These are phyloP conservation scores for Sula dactylatra DNA, from an alignment of 2,113 vertebrate species.

Conservation along the genomic window DNA sequence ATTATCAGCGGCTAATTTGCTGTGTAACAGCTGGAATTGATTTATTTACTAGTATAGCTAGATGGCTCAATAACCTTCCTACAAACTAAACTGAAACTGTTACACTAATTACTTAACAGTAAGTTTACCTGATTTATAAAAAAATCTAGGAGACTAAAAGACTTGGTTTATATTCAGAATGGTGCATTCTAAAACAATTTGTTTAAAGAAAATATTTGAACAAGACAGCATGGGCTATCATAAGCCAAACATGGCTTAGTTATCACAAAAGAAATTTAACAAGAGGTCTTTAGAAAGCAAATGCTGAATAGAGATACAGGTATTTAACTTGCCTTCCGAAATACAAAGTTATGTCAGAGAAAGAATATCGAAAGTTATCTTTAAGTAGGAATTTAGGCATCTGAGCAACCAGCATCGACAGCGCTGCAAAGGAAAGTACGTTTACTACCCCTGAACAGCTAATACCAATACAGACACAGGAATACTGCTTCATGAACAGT, in stretches of 20 bases:
- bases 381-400: not conserved
- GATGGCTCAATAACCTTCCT: not conserved
- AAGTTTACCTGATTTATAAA: not conserved
- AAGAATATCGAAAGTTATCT: not conserved
- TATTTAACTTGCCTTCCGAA: not conserved
- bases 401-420: not conserved
- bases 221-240: not conserved
- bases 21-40: not conserved
- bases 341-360: not conserved
- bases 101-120: not conserved
- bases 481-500: not conserved
- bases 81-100: not conserved
- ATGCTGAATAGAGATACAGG: not conserved
- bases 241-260: not conserved
- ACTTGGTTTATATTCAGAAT: not conserved
- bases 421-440: not conserved
- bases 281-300: not conserved
- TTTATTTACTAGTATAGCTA: not conserved
- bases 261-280: not conserved
- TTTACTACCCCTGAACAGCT: not conserved
- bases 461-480: not conserved
- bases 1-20: not conserved
- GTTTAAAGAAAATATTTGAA: not conserved
- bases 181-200: not conserved
- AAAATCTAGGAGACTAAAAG: not conserved